Base-by-base conservation (phyloP, 1,140 invertebrate species). In the Diprion similis region DNA sequence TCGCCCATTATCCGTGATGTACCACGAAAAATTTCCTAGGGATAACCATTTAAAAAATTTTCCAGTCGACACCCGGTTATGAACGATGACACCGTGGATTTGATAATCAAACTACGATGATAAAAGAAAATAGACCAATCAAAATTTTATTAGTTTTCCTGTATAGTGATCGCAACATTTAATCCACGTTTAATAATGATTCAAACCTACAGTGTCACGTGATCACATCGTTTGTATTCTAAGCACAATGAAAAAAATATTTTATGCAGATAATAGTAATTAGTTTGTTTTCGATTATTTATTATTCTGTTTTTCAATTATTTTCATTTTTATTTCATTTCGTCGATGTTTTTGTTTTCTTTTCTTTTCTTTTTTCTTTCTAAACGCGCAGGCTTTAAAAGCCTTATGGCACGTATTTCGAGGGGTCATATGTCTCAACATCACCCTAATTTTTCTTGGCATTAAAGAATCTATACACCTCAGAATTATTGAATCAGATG, bases 381-480 rank as follows among this genome's bases (percentile, higher is more conserved):
- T 15, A 8, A 59, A 4, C 6, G 6, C 9, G n/a, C n/a, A 59
- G 51, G 51, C n/a, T 9, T 6, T 59, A 59, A n/a, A n/a, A n/a
- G 11, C 11, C 11, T 59, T 4, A 9, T 59, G 51, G 9, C 51
- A 15, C 51, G 51, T 59, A 59, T 59, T 13, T 13, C 11, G 51
- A 59, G 51, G n/a, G 51, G n/a, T 13, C 6, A 59, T 59, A 17
- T 59, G n/a, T 59, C 24, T 37, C 51, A 13, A 59, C n/a, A 17
- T 59, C 51, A 17, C 51, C 51, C 51, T 59, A 15, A 59, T 59
- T 59, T 59, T 59, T 59, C 51, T 59, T 59, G 51, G 51, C 51
- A 59, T 59, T 59, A 9, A 59, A 13, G 51, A 59, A 59, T 59
- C 6, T 59, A 59, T 4, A 59, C n/a, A 17, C 11, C 51, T 15